Evolutionary conservation across 2,888 invertebrate species (phyloP).

Genomic region (Cyclophora punctaria): DNA sequence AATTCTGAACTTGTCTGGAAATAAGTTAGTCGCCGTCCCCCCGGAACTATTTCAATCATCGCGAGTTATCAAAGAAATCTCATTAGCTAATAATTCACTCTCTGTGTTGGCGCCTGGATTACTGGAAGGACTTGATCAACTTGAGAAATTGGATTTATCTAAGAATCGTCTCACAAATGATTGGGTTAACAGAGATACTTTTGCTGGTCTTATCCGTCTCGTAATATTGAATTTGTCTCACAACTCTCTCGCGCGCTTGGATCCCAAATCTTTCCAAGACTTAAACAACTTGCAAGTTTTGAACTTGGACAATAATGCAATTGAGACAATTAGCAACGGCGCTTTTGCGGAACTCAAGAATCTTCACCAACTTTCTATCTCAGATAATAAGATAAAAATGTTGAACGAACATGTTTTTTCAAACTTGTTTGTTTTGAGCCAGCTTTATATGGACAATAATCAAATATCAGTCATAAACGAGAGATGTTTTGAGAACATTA

Average conservation of each 20-base stretch:
- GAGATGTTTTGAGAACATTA: slow-evolving; percentile 83
- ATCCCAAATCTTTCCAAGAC: slow-evolving; percentile 83
- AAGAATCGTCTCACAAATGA: slow-evolving; percentile 82
- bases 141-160: slow-evolving; percentile 83
- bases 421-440: slow-evolving; percentile 82
- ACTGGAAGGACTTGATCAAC: slow-evolving; percentile 82
- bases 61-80: slow-evolving; percentile 80
- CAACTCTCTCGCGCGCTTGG: slow-evolving; percentile 81
- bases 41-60: slow-evolving; percentile 85
- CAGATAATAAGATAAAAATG: slow-evolving; percentile 79
- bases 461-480: slow-evolving; percentile 79
- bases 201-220: slow-evolving; percentile 82
- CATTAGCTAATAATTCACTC: slow-evolving; percentile 87
- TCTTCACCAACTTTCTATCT: slow-evolving; percentile 82
- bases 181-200: slow-evolving; percentile 85
- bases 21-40: slow-evolving; percentile 85
- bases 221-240: slow-evolving; percentile 83
- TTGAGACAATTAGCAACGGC: slow-evolving; percentile 80
- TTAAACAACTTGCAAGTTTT: slow-evolving; percentile 83
- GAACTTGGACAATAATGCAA: slow-evolving; percentile 82
- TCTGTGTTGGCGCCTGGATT: slow-evolving; percentile 83
- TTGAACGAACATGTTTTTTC: slow-evolving; percentile 81
- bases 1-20: slow-evolving; percentile 85
- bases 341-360: slow-evolving; percentile 84
- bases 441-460: slow-evolving; percentile 84